phyloP scores from a whole-genome alignment of 2,797 vertebrate species.

The Diplodus puntazzo region DNA sequence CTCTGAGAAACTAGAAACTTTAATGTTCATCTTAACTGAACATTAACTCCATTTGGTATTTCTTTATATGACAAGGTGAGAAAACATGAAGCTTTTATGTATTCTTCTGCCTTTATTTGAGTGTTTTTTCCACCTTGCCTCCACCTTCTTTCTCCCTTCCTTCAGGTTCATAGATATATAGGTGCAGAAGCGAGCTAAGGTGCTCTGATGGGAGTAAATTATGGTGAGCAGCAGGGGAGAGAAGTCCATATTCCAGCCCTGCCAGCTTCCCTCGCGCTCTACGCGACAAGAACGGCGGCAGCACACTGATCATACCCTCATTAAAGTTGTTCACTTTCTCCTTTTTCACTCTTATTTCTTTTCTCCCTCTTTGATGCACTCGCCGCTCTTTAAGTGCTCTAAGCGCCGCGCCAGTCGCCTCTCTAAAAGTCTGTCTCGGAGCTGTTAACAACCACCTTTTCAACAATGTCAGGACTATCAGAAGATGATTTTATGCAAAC shows the following conservation, averaged over 20 bases:
- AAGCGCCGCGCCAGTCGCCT: conserved; percentile 40
- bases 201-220: conserved; percentile 64
- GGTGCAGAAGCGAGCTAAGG: conserved; percentile 42
- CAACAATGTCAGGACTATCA: conserved; percentile 63
- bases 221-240: conserved; percentile 61
- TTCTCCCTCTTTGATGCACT: conserved; percentile 47
- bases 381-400: conserved; percentile 69
- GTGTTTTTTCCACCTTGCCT: conserved; percentile 8
- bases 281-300: conserved; percentile 52
- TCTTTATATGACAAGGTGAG: neutral
- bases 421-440: conserved; percentile 56
- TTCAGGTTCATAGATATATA: conserved; percentile 36
- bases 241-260: conserved; percentile 40
- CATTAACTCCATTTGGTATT: neutral
- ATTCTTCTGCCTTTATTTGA: conserved; percentile 13
- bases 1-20: neutral
- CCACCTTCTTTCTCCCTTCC: neutral
- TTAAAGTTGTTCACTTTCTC: conserved; percentile 72
- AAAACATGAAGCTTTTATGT: neutral
- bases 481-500: conserved; percentile 68
- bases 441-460: conserved; percentile 70
- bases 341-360: conserved; percentile 53
- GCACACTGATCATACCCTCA: conserved; percentile 75
- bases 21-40: neutral
- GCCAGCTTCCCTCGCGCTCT: conserved; percentile 34